Percentiles rank a stretch among this genome's conserved stretches.
Conservation (phyloP, 1,140 invertebrate species). For the Apis dorsata region DNA sequence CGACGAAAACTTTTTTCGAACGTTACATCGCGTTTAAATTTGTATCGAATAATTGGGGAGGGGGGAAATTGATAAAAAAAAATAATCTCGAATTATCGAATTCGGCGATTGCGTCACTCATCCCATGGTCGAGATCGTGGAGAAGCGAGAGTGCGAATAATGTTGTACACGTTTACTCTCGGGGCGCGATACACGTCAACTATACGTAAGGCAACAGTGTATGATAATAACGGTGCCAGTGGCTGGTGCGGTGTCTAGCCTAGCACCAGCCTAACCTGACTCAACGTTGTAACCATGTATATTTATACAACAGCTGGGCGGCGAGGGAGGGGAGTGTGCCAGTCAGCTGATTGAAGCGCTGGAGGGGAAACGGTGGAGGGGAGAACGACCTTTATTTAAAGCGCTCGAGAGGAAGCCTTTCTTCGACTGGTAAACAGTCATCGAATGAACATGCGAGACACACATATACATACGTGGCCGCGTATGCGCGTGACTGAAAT, state of each 20-base stretch:
- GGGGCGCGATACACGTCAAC: neutral
- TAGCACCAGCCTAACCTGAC: conserved; percentile 71
- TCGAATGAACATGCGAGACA: conserved; percentile 62
- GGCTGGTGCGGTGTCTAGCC: conserved; percentile 63
- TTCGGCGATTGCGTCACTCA: too few relatives aligned
- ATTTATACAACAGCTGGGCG: conserved; percentile 75
- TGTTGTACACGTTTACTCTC: neutral
- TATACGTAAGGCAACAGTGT: conserved; percentile 33
- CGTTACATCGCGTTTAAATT: too few relatives aligned
- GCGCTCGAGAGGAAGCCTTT: conserved; percentile 70
- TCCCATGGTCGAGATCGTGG: too few relatives aligned
- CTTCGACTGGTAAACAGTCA: conserved; percentile 67
- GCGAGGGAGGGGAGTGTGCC: conserved; percentile 60
- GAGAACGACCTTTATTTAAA: conserved; percentile 76
- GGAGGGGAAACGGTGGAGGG: conserved; percentile 71
- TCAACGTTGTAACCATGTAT: conserved; percentile 74
- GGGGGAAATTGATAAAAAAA: too few relatives aligned
- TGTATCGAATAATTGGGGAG: too few relatives aligned
- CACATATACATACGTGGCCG: conserved; percentile 25
- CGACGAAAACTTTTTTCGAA: too few relatives aligned
- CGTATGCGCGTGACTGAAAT: conserved; percentile 43
- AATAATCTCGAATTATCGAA: too few relatives aligned
- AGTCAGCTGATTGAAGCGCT: conserved; percentile 76
- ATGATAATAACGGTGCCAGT: conserved; percentile 57
- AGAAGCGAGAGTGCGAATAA: neutral